Base-by-base conservation (phyloP, 2,113 vertebrate species). In the Aspiorhynchus laticeps region DNA sequence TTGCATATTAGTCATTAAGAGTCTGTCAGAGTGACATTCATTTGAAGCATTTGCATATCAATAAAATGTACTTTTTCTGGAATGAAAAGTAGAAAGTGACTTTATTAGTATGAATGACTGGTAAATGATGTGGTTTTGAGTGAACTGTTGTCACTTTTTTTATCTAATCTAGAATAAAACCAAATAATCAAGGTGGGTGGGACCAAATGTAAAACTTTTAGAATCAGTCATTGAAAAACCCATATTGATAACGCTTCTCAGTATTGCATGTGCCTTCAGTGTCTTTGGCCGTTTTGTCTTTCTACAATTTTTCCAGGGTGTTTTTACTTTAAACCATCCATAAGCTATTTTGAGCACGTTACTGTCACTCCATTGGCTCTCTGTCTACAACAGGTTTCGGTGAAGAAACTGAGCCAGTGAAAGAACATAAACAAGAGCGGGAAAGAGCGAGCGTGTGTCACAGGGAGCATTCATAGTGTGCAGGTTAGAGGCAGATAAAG, bases 401-500 rank as follows among this genome's bases (percentile, higher is more conserved):
- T 21, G 53, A 38, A 67, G 73, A 77, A 86, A 80, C 26, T 48
- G 65, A 79, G 75, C 65, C 86, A 63, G 80, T n/a, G 36, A 69
- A 71, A 75, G 46, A 56, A 33, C 82, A 84, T 80, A 79, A n/a
- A 76, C 31, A 76, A 71, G 80, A 84, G 65, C 59, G 65, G 86
- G 77, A 83, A 75, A 88, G 80, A 79, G 36, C 43, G 82, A 46
- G 71, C 24, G 19, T 28, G 89, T 79, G 75, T 88, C 51, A 67
- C 21, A 83, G 69, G 24, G 33, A 78, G 75, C 24, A 81, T 63
- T 77, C 69, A 82, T 48, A 86, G 76, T 38, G 82, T 69, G 86
- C 76, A 69, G 71, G 73, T 83, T 78, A 59, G 85, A 77, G 73
- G 26, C 73, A 85, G 93, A 95, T 94, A 95, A 94, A 91, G 79